Percentiles rank a stretch among this genome's conserved stretches.
Evolutionary conservation across 1,140 invertebrate genomes (phyloP).

Genomic region (Musca vetustissima): DNA sequence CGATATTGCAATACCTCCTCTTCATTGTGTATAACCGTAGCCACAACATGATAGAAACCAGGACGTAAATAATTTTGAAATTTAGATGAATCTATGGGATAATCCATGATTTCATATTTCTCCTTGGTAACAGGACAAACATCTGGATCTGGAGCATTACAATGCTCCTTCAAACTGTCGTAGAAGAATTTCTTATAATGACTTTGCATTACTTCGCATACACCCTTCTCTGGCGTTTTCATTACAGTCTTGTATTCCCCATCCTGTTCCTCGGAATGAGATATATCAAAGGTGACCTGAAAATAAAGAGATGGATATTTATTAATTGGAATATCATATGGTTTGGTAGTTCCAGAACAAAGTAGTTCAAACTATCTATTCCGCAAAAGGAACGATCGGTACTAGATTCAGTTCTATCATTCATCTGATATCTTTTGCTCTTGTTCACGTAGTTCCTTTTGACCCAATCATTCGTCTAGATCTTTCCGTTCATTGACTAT

Average conservation of each 20-base stretch:
- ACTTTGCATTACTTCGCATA: slow-evolving; percentile 35
- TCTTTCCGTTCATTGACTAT: background rate
- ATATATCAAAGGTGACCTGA: slow-evolving; percentile 31
- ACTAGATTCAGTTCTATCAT: no score
- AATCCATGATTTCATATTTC: slow-evolving; percentile 35
- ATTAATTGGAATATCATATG: no score
- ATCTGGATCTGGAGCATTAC: slow-evolving; percentile 38
- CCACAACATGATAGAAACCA: slow-evolving; percentile 33
- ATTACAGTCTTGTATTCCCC: slow-evolving; percentile 25
- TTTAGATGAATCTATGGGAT: slow-evolving; percentile 31
- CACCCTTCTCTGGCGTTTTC: slow-evolving; percentile 12
- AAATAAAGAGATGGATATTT: background rate
- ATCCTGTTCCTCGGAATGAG: slow-evolving; percentile 1
- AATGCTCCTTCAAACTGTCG: slow-evolving; percentile 35
- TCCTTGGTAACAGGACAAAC: slow-evolving; percentile 36
- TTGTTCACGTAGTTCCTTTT: no score
- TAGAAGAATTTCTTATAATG: slow-evolving; percentile 41
- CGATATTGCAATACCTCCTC: slow-evolving; percentile 11
- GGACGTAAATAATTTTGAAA: slow-evolving; percentile 31
- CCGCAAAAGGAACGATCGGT: no score
- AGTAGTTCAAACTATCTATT: no score
- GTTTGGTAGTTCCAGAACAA: no score
- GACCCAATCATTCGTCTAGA: no score
- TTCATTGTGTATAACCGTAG: background rate
- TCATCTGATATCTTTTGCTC: no score